Evolutionary conservation across 64 coral and sea anemone species (phyloP), one percentile per base, ranked within the genome.

Genomic region (Trachythela sp.): DNA sequence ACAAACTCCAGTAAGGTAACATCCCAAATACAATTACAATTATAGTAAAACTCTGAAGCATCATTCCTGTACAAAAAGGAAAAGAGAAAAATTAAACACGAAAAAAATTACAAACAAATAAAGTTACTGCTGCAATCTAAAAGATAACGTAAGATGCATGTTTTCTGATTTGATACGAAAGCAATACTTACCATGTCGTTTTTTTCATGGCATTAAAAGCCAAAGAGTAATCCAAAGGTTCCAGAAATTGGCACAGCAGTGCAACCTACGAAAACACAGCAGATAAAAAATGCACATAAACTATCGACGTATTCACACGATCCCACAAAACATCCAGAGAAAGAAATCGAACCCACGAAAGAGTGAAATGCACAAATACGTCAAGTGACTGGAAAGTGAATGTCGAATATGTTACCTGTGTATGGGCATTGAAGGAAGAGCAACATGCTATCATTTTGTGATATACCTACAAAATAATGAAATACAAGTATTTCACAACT

Each of bases 381-480:
- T n/a, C n/a, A n/a, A n/a, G n/a, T n/a, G n/a, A n/a, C n/a, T n/a
- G n/a, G n/a, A n/a, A n/a, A n/a, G n/a, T n/a, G n/a, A n/a, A n/a
- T n/a, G n/a, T n/a, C n/a, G n/a, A n/a, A n/a, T n/a, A n/a, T n/a
- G n/a, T n/a, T n/a, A 98, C 95, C 93, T 97, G 95, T 51, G 94
- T 90, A 92, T 97, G 93, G 20, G 95, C 95, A 36, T 97, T 97
- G 77, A 97, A 89, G 0, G 91, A 86, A 22, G 92, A 94, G 32
- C 95, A 97, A 36, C 95, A 97, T 8, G 70, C 84, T 1, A 97
- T 91, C 95, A 97, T 97, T 71, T 97, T 97, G 54, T 83, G 94
- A 86, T 92, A 97, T 91, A 94, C 89, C 95, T 97, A 59, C 31
- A 86, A 42, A 20, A 85, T n/a, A n/a, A n/a, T n/a, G n/a, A n/a